These are phyloP conservation scores for Xestia rhomboidea DNA, from an alignment of 2,888 invertebrate species.

Conservation along the genomic window DNA sequence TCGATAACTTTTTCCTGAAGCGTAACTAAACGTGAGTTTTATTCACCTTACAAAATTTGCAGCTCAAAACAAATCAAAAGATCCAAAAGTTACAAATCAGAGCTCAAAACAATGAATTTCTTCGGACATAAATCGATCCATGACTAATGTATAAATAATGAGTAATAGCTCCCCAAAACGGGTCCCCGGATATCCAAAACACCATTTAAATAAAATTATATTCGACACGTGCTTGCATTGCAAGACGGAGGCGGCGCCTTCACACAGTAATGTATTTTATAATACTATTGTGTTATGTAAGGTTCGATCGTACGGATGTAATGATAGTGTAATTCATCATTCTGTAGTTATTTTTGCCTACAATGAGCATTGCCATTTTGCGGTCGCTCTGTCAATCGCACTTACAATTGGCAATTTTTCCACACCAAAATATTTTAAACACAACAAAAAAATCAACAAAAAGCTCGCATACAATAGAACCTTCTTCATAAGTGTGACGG, in stretches of 20 bases:
- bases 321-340: constrained; percentile 27
- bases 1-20: background rate
- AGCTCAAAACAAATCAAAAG: background rate
- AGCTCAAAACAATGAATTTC: constrained; percentile 34
- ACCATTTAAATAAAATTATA: constrained; percentile 61
- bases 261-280: constrained; percentile 29
- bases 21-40: background rate
- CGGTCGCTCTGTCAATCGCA: too few relatives aligned
- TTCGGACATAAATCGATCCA: constrained; percentile 47
- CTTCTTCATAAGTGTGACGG: background rate
- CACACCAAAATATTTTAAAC: background rate
- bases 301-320: constrained; percentile 20
- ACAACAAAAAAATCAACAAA: background rate
- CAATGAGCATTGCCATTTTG: background rate
- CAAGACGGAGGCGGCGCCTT: constrained; percentile 39
- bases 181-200: constrained; percentile 65
- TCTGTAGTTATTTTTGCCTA: background rate
- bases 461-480: background rate
- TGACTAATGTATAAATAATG: constrained; percentile 59
- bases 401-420: background rate
- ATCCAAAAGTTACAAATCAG: constrained; percentile 23
- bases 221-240: constrained; percentile 48
- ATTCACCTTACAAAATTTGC: background rate
- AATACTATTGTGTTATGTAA: constrained; percentile 40
- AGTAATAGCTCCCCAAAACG: constrained; percentile 60